Base-by-base conservation (phyloP, 2,113 vertebrate species). In the Tringa solitaria region DNA sequence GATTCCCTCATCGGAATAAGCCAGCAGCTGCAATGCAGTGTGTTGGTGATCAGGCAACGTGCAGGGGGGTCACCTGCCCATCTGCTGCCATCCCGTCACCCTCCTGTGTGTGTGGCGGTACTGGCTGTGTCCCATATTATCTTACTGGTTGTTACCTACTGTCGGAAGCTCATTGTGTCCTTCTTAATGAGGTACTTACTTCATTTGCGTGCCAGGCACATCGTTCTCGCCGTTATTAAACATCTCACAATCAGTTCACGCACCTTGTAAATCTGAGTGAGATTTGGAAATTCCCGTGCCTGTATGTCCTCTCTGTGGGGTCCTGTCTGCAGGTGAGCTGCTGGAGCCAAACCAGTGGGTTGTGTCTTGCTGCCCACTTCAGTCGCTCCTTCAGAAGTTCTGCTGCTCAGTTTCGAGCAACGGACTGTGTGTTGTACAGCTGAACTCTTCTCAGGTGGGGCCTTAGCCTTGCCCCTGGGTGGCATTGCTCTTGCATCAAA, bases 281-380 rank as follows among this genome's bases (percentile, higher is more conserved):
- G 61, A 32, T 57, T 45, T 57, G 76, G 50, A 37, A 63, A 23
- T 57, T 27, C 26, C 23, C 1, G 1, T 33, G 35, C 27, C 39
- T 37, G 10, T 41, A 1, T 5, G 30, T 48, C 46, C 54, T 50
- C 35, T 30, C 32, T 0, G 4, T 1, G 2, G 10, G 23, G 22
- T 11, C 53, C 3, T 2, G 24, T 50, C 63, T 4, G 1, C 1
- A 1, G 39, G 23, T 0, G 11, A 59, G 59, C 57, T 20, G 35
- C 19, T 51, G 37, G 53, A 68, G 60, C 46, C 21, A 21, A 45
- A 5, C 54, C 3, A 1, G 5, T 8, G 83, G 39, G 30, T 1
- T 67, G 75, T 60, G 48, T 12, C 4, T 10, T 10, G 33, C 33
- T 24, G 50, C 41, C 41, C 35, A 4, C 60, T 51, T 21, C 60